Conservation (phyloP, 2,888 invertebrate species). For the Drosophila greeni region DNA sequence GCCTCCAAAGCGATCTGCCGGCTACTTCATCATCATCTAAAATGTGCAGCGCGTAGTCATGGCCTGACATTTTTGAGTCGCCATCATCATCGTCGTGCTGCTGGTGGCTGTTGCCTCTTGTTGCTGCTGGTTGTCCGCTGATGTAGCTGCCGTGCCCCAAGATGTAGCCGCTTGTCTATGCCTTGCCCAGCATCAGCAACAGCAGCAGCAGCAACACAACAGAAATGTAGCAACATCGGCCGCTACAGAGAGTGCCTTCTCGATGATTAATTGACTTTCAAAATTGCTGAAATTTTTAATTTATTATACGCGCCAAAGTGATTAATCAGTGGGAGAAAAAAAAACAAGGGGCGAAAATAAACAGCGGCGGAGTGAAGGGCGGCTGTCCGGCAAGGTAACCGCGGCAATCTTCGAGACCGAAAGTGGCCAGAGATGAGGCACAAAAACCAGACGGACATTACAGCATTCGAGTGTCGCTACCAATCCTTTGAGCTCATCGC, state of each 20-base stretch:
- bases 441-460: conserved; percentile 13
- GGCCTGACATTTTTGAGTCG: conserved; percentile 67
- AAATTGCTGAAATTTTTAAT: conserved; percentile 79
- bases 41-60: conserved; percentile 67
- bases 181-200: conserved; percentile 37
- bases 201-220: conserved; percentile 3
- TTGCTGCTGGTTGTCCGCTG: conserved; percentile 41
- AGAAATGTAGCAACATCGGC: conserved; percentile 52
- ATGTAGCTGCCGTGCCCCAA: conserved; percentile 36
- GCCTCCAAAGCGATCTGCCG: conserved; percentile 27
- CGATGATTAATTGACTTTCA: conserved; percentile 79
- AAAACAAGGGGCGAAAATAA: conserved; percentile 19
- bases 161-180: conserved; percentile 52
- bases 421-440: conserved; percentile 48
- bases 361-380: conserved; percentile 42
- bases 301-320: conserved; percentile 78
- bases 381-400: conserved; percentile 29
- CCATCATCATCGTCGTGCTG: conserved; percentile 22
- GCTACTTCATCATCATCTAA: conserved; percentile 73
- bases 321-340: conserved; percentile 75
- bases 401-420: conserved; percentile 58
- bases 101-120: conserved; percentile 21
- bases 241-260: conserved; percentile 62
- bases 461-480: conserved; percentile 42
- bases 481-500: conserved; percentile 58